Percentiles rank a stretch among this genome's conserved stretches.
phyloP scores from a whole-genome alignment of 2,113 vertebrate genomes.

The Acanthochromis polyacanthus region DNA sequence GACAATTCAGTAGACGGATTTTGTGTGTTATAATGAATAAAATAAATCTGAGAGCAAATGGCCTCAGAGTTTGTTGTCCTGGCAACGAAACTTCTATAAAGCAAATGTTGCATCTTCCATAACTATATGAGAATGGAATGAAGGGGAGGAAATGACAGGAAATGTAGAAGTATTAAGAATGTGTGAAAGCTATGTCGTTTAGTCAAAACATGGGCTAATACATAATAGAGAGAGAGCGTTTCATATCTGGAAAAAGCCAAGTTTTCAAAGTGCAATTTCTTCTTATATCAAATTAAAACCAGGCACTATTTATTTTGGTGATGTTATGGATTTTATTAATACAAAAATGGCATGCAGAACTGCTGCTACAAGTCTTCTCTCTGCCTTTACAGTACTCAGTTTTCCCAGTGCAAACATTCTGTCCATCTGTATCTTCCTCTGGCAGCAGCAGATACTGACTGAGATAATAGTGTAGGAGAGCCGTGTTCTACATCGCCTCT shows the following conservation, averaged over 20 bases:
- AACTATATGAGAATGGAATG: background rate
- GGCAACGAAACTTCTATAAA: constrained; percentile 47
- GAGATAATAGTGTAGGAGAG: constrained; percentile 62
- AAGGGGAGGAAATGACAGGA: constrained; percentile 8
- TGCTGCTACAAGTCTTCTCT: background rate
- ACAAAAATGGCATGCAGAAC: background rate
- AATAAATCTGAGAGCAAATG: constrained; percentile 35
- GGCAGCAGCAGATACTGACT: constrained; percentile 67
- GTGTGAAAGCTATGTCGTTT: background rate
- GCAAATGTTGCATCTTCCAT: background rate
- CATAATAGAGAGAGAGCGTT: background rate
- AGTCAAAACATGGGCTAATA: background rate
- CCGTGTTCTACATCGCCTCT: constrained; percentile 60
- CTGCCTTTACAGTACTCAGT: constrained; percentile 26
- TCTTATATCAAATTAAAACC: background rate
- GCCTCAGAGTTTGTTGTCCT: constrained; percentile 38
- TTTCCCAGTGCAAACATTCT: constrained; percentile 48
- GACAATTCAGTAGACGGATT: constrained; percentile 4
- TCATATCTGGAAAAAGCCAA: background rate
- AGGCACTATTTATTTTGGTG: background rate
- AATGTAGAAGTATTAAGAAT: background rate
- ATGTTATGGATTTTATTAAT: background rate
- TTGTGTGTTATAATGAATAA: constrained; percentile 24
- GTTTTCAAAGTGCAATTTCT: background rate
- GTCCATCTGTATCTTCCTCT: constrained; percentile 63